Evolutionary conservation across 2,113 vertebrate species (phyloP).

Genomic region (Elanoides forficatus): DNA sequence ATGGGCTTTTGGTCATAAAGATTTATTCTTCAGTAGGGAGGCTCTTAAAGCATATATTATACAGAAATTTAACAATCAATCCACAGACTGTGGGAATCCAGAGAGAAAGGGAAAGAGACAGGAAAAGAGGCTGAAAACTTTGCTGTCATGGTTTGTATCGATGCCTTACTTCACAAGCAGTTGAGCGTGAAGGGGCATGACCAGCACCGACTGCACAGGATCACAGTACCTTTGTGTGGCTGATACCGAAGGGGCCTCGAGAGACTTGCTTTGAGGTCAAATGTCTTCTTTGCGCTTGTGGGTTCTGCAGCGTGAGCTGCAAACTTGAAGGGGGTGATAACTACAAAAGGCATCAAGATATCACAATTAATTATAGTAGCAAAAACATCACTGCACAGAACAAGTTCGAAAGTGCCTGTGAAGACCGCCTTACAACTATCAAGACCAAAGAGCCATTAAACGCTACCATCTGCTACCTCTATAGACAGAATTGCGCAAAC

Average conservation of each 20-base stretch:
- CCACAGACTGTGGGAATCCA: neutral
- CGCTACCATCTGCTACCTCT: neutral
- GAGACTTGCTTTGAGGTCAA: slow-evolving; percentile 93
- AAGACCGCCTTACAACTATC: neutral
- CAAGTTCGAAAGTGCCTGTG: neutral
- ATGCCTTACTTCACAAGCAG: neutral
- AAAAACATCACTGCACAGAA: neutral
- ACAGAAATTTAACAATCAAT: neutral
- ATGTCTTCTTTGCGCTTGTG: slow-evolving; percentile 80
- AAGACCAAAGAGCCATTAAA: neutral
- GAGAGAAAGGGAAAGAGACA: neutral
- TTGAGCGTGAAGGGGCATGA: neutral
- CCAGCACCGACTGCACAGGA: neutral
- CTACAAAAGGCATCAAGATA: slow-evolving; percentile 53
- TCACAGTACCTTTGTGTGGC: slow-evolving; percentile 83
- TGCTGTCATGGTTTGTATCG: fast-evolving
- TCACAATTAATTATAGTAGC: neutral
- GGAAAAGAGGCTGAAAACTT: neutral
- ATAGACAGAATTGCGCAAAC: neutral
- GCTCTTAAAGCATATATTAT: neutral
- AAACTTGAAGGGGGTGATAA: slow-evolving; percentile 78
- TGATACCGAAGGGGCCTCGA: slow-evolving; percentile 87
- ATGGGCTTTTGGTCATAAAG: neutral
- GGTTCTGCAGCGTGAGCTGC: slow-evolving; percentile 57
- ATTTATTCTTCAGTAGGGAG: neutral